Evolutionary conservation across 53 echinoderm and acorn worm genomes (phyloP), one percentile per base, ranked within the genome.

Genomic region (Pentamera pediparva): DNA sequence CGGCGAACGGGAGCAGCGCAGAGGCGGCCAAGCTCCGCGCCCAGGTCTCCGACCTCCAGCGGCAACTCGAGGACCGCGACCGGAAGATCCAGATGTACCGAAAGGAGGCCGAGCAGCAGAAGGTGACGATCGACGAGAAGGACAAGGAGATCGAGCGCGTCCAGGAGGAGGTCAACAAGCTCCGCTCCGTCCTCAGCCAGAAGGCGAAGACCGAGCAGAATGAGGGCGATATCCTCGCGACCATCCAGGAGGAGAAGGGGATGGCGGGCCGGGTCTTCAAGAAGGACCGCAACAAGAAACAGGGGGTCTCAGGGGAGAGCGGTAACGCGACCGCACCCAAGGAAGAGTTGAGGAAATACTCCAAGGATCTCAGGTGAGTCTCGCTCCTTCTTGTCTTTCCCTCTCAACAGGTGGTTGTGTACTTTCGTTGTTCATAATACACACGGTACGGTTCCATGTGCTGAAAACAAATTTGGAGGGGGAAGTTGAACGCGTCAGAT

Each of bases 301-400:
- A 91, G 49, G 96, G 96, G 3, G 91, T 91, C 13, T 91, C 91
- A 0, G 91, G 91, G 11, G 96, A 96, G 51, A 91, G 95, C 47
- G 94, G 87, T 0, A 51, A 59, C 5, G 75, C 65, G 48, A 76
- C 71, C 41, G 61, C 59, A 39, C 49, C 43, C 6, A 63, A 60
- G 13, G 77, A 75, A 0, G 53, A 78, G 5, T 47, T 88, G 39
- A 35, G 85, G 69, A 83, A 75, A 55, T 75, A 80, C 39, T 74
- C 83, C 15, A 96, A 91, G 54, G 88, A 91, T 62, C 62, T 74
- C 55, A 69, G 67, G 96, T 95, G 82, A 90, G 87, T 77, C 53
- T 20, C 20, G 47, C 38, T 2, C 11, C 19, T 21, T 13, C 21
- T 43, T 67, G 39, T 11, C 15, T 8, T 62, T 12, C 65, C 3